phyloP scores from a whole-genome alignment of 2,888 invertebrate species.

The Nymphalis c-album region DNA sequence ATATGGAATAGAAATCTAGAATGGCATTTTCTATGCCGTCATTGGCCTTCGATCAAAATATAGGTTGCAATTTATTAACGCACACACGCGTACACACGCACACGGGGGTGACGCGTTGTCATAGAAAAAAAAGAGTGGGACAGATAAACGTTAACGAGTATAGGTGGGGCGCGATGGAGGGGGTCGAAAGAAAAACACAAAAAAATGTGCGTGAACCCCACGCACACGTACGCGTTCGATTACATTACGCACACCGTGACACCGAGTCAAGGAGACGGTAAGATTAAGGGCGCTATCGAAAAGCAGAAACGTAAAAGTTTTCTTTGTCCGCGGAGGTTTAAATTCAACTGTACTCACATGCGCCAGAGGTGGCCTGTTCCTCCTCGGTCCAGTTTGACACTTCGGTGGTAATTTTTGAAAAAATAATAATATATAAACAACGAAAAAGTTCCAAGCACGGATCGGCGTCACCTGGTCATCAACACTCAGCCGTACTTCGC shows the following conservation, averaged over 20 bases:
- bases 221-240: conserved; percentile 55
- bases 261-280: conserved; percentile 56
- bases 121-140: conserved; percentile 79
- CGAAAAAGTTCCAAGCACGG: conserved; percentile 63
- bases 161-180: conserved; percentile 68
- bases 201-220: conserved; percentile 76
- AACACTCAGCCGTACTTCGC: conserved; percentile 55
- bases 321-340: conserved; percentile 43
- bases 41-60: conserved; percentile 79
- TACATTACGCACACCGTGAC: conserved; percentile 32
- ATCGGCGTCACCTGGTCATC: conserved; percentile 65
- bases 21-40: conserved; percentile 46
- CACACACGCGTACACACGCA: conserved; percentile 63
- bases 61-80: conserved; percentile 78
- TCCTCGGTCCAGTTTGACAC: conserved; percentile 81
- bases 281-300: conserved; percentile 60
- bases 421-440: conserved; percentile 57
- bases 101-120: conserved; percentile 56
- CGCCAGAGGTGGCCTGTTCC: conserved; percentile 79
- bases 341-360: conserved; percentile 65
- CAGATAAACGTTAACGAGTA: conserved; percentile 70
- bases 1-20: conserved; percentile 37
- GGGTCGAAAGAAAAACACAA: conserved; percentile 71
- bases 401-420: conserved; percentile 76
- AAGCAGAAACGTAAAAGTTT: conserved; percentile 43